Conservation (phyloP, 2,797 vertebrate genomes). For the Epinephelus malabaricus region DNA sequence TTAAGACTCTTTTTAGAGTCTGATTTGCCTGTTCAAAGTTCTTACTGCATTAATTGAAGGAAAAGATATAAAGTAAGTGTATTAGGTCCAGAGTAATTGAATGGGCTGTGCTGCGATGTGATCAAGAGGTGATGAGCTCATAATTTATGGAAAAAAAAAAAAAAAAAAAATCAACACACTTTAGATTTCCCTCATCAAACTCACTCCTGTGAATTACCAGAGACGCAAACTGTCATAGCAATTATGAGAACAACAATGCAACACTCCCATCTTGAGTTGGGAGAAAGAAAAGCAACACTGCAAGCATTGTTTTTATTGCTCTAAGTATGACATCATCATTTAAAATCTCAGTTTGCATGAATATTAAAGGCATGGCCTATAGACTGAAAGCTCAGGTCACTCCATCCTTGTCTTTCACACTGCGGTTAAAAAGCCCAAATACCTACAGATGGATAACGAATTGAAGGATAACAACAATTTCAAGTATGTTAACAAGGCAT, state of each 20-base stretch:
- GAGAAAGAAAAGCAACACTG: slow-evolving; percentile 28
- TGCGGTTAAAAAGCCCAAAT: neutral
- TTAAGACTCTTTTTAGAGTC: no score
- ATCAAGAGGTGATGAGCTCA: neutral
- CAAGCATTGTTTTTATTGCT: neutral
- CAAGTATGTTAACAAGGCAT: neutral
- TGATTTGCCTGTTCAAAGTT: no score
- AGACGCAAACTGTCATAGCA: neutral
- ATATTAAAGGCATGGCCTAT: neutral
- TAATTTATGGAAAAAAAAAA: neutral
- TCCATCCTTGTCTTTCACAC: neutral
- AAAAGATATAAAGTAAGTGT: no score
- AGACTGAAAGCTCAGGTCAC: neutral
- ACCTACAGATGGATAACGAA: neutral
- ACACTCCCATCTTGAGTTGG: slow-evolving; percentile 63
- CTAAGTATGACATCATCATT: neutral
- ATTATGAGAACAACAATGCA: slow-evolving; percentile 11
- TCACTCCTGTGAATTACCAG: neutral
- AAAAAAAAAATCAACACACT: neutral
- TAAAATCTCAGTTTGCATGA: neutral
- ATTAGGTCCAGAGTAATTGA: no score
- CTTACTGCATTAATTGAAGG: no score
- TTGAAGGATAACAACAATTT: neutral
- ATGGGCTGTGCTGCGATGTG: neutral
- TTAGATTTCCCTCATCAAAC: neutral